Percentiles rank a stretch among this genome's conserved stretches.
Evolutionary conservation across 2,113 vertebrate genomes (phyloP).

Genomic region (Tetrao urogallus): DNA sequence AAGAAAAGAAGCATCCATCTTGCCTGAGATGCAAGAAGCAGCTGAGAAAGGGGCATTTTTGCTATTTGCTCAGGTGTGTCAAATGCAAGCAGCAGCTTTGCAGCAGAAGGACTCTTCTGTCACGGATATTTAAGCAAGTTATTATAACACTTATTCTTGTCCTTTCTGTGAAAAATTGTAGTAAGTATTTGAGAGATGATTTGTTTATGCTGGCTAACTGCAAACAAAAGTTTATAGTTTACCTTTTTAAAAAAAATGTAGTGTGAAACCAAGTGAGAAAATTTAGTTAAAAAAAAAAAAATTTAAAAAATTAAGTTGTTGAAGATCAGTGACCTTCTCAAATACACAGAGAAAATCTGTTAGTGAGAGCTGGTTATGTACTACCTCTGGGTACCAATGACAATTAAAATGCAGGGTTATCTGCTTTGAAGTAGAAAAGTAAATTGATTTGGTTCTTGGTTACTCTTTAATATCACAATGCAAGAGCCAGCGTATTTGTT

Average conservation of each 20-base stretch:
- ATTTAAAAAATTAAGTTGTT: not conserved
- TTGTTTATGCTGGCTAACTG: conserved; percentile 14
- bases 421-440: not conserved
- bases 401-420: not conserved
- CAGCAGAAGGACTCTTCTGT: not conserved
- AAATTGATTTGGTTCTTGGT: not conserved
- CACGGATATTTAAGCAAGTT: conserved; percentile 29
- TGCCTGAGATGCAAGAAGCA: not conserved
- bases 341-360: fast-evolving
- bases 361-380: not conserved
- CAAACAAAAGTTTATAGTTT: not conserved
- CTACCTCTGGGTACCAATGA: not conserved
- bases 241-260: not conserved
- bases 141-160: conserved; percentile 37
- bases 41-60: fast-evolving
- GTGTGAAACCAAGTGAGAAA: not conserved
- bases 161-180: conserved; percentile 8
- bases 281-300: not conserved
- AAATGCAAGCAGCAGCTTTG: not conserved
- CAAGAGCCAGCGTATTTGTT: not conserved
- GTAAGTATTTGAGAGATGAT: not conserved
- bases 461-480: not conserved
- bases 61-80: conserved; percentile 11
- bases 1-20: not conserved
- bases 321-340: not conserved